Base-by-base conservation (phyloP, 2,113 vertebrate species). In the Chionis minor region DNA sequence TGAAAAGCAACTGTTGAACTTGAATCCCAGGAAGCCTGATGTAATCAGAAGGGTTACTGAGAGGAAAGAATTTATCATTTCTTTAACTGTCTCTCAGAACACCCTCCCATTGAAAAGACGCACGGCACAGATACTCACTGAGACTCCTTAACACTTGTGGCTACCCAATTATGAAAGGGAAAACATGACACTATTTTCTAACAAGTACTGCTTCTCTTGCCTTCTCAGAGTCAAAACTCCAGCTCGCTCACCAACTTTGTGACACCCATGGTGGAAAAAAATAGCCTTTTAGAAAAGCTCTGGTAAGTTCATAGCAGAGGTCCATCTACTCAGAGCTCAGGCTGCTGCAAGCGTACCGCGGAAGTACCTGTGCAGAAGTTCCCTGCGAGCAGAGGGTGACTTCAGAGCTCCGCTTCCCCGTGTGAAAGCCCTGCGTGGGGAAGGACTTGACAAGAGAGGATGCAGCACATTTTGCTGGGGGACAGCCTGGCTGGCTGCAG, bases 261-360 rank as follows among this genome's bases (percentile, higher is more conserved):
- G 62, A 66, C 14, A 49, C 20, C 45, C 2, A 0, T 38, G 32
- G 30, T 47, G 44, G 44, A 70, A 86, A 79, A 28, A 30, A 26
- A 2, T 0, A 26, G 18, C 22, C 49, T 65, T 86, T 82, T 19
- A 69, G 42, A 67, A 86, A 77, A 77, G 44, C 54, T 81, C 47
- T 61, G 10, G 0, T 44, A 61, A 77, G 30, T 32, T 49, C 33
- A 19, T 3, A 72, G 75, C 75, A 87, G n/a, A 79, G 38, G 19
- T 44, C n/a, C 47, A 16, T 28, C 21, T 72, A 17, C 20, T 40
- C 8, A 6, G 81, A 66, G 52, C 33, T 52, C 62, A 75, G 49
- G 26, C 58, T 77, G n/a, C 33, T 73, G 24, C 35, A 42, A 73
- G 38, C 0, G 0, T 13, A 26, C 9, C 0, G 0, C 55, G 49